Evolutionary conservation across 1,140 invertebrate species (phyloP), one percentile per base, ranked within the genome.

Genomic region (Drosophila malerkotliana): DNA sequence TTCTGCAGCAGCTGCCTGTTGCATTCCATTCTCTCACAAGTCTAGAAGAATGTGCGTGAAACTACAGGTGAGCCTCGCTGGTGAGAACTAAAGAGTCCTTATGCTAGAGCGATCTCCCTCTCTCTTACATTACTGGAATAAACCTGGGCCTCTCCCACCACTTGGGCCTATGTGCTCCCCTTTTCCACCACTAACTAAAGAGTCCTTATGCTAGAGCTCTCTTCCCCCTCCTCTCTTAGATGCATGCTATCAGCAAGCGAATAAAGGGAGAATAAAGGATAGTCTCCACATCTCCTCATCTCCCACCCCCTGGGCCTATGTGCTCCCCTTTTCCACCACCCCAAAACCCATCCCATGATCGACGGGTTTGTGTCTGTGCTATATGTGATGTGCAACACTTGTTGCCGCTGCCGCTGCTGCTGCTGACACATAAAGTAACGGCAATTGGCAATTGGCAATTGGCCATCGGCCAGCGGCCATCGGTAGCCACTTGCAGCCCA

Each of bases 1-100:
- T 57, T 66, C 45, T 72, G 34, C 55, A 30, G 12, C 62, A 76
- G 72, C 39, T 83, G 61, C 62, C 74, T 85, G 66, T 57, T 85
- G 81, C 81, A 84, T 77, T 72, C 72, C 78, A 56, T 72, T 62
- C 76, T 72, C 69, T 83, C 77, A 76, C 79, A 84, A 44, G 47
- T 24, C 63, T 39, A 49, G 32, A 49, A 48, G 74, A 87, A 64
- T 80, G 78, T 80, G 82, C 73, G 81, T 85, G 64, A 15, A 39
- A 21, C 18, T 53, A 57, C 67, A 64, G 63, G 14, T 10, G 4
- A 26, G 1, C 18, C 8, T 18, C n/a, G 5, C 32, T 64, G 39
- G 5, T 4, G 51, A 4, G 10, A n/a, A 44, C 41, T 18, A 18
- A 15, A 8, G 18, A 67, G 60, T 4, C 0, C 5, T n/a, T 28